Evolutionary conservation across 2,797 vertebrate genomes (phyloP), one percentile per base, ranked within the genome.

Genomic region (Okamejei kenojei): DNA sequence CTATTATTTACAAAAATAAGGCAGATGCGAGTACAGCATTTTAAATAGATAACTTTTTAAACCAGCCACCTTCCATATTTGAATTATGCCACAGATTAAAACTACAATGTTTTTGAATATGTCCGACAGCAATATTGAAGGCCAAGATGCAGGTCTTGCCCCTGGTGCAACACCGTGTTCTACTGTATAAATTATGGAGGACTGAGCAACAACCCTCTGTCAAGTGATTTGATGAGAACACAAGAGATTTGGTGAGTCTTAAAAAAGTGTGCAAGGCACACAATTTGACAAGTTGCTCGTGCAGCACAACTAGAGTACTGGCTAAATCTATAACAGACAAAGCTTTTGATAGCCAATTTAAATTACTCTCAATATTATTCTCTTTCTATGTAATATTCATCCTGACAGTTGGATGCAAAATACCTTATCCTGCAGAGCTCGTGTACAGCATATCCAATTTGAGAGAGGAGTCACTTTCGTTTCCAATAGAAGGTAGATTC

Each of bases 1-100:
- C 45, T 1, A 38, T 92, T 92, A 92, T 38, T 76, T 76, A 92
- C 38, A 92, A 92, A 88, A 74, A 91, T 91, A 91, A 74, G 63
- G 29, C 26, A 61, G 11, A n/a, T 21, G 38, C 65, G 23, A 92
- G 88, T 65, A 91, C 32, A 90, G 26, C 68, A 76, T 76, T 45
- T 73, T 76, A 92, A 76, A 92, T 74, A 54, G 26, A 1, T 38
- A 73, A n/a, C 38, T 38, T 3, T 54, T 74, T 23, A 76, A 76
- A 29, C 38, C 26, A 74, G 1, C 1, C 45, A 2, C 35, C 8
- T 1, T 38, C 63, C 38, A 90, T 35, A 68, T 90, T 19, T 68
- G 80, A 82, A 82, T 23, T 17, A 63, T 7, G 15, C 5, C 61
- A 29, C 35, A 6, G 15, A 74, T 58, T 76, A 92, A 76, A 92